Base-by-base conservation (phyloP, 2,888 invertebrate species). In the Orthosia cruda region DNA sequence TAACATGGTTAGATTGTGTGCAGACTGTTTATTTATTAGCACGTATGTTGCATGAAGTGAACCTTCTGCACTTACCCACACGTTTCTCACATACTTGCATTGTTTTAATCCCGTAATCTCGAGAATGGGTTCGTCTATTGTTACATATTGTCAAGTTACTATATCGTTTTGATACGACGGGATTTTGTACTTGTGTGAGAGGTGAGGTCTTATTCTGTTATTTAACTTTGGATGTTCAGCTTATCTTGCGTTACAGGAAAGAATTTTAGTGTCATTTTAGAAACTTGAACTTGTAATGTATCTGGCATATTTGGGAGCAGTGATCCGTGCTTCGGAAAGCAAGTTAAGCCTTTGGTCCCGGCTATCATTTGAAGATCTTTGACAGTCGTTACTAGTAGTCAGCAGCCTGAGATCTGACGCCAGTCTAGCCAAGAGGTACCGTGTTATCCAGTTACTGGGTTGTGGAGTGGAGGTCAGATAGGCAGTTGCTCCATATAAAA, bases 51-150 rank as follows among this genome's bases (percentile, higher is more conserved):
- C n/a, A 0, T 23, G 9, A n/a, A 68, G 32, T 80, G 9, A 12
- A 47, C 40, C 61, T 75, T 81, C 45, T 81, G 52, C 2, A 47
- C 4, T n/a, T 57, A 12, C 16, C 5, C 9, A 18, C n/a, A 20
- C n/a, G 12, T 0, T 61, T 7, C 18, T 16, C 57, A 57, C 20
- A 72, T 63, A 72, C 64, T 71, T 70, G 65, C 63, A 74, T 84
- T 86, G 81, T 83, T 81, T 74, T 76, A 84, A 78, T 81, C 81
- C 55, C 26, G 66, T 85, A 84, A 86, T 84, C 87, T 67, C 55
- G 64, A 74, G 71, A 79, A 77, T 74, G 74, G 67, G 70, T 50
- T 58, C 59, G 54, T 50, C 75, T 78, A 78, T 85, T 81, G 81
- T 85, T 65, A 67, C 57, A 64, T 72, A 75, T 86, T 77, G 81